These are phyloP conservation scores for Fragum sueziense DNA, from an alignment of 2,888 invertebrate species.

Conservation along the genomic window DNA sequence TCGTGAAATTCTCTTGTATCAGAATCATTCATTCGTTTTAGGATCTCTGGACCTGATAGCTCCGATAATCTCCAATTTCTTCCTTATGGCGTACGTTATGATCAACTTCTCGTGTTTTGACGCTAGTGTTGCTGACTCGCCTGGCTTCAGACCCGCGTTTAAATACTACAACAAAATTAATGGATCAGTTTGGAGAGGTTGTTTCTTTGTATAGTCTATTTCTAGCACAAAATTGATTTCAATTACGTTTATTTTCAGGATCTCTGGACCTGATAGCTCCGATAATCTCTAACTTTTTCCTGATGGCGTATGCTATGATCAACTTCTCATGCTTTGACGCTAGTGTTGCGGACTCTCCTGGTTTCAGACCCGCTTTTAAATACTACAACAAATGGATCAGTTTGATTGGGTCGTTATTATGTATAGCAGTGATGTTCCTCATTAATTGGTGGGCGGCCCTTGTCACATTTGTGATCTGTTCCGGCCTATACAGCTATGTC, in stretches of 20 bases:
- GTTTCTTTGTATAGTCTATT: too few species aligned
- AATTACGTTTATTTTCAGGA: constrained; percentile 68
- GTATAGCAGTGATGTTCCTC: constrained; percentile 93
- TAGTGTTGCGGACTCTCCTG: constrained; percentile 81
- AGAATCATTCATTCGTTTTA: constrained; percentile 63
- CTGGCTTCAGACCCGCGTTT: constrained; percentile 82
- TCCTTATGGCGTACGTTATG: constrained; percentile 82
- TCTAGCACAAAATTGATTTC: neutral
- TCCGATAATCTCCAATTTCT: constrained; percentile 82
- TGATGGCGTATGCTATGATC: constrained; percentile 82
- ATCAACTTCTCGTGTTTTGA: constrained; percentile 83
- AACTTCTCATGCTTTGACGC: constrained; percentile 83
- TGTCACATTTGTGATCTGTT: constrained; percentile 92
- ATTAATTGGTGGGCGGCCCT: constrained; percentile 96
- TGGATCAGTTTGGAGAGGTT: too few species aligned
- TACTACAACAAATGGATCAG: constrained; percentile 82
- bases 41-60: constrained; percentile 82
- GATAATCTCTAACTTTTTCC: constrained; percentile 82
- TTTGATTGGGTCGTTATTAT: constrained; percentile 81
- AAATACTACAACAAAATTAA: constrained; percentile 81
- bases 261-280: constrained; percentile 82
- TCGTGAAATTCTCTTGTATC: too few species aligned
- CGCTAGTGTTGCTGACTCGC: constrained; percentile 81
- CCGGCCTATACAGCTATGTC: constrained; percentile 94
- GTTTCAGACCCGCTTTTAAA: constrained; percentile 82